Evolutionary conservation across 1,140 invertebrate genomes (phyloP).

Genomic region (Artemia franciscana): DNA sequence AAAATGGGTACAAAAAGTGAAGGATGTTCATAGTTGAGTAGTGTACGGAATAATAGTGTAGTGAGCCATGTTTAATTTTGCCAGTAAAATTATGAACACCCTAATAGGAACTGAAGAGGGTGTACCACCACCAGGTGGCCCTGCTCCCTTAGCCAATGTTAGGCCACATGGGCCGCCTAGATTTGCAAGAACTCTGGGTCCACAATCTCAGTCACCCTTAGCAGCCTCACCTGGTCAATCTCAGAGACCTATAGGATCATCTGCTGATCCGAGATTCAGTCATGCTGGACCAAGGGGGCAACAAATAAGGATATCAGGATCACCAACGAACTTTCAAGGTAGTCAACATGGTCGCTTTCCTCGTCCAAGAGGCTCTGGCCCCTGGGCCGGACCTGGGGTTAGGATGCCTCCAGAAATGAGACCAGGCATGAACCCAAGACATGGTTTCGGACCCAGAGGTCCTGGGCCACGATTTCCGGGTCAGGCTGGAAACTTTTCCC

Average conservation of each 20-base stretch:
- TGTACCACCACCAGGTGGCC: constrained; percentile 2
- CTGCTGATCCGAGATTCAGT: not conserved
- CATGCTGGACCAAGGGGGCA: not conserved
- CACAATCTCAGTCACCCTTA: not conserved
- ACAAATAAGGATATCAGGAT: not conserved
- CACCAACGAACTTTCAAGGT: constrained; percentile 1
- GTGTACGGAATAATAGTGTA: not conserved
- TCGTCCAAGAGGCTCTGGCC: constrained; percentile 7
- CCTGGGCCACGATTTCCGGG: constrained; percentile 7
- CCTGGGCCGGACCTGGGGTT: constrained; percentile 6
- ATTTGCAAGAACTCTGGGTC: not conserved
- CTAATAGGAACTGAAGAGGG: constrained; percentile 21
- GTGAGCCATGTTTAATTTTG: constrained; percentile 22
- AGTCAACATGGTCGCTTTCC: constrained; percentile 7
- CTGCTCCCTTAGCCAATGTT: constrained; percentile 2
- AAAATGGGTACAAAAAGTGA: no score
- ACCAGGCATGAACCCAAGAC: constrained; percentile 11
- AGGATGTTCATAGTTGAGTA: not conserved
- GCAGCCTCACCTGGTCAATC: not conserved
- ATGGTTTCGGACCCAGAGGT: constrained; percentile 7
- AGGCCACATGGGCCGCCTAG: constrained; percentile 2
- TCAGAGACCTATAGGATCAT: not conserved
- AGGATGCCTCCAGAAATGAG: constrained; percentile 7
- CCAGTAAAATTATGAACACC: constrained; percentile 24
- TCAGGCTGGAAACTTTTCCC: not conserved